Evolutionary conservation across 1,140 invertebrate genomes (phyloP), one percentile per base, ranked within the genome.

Genomic region (Psilanteris sp.): DNA sequence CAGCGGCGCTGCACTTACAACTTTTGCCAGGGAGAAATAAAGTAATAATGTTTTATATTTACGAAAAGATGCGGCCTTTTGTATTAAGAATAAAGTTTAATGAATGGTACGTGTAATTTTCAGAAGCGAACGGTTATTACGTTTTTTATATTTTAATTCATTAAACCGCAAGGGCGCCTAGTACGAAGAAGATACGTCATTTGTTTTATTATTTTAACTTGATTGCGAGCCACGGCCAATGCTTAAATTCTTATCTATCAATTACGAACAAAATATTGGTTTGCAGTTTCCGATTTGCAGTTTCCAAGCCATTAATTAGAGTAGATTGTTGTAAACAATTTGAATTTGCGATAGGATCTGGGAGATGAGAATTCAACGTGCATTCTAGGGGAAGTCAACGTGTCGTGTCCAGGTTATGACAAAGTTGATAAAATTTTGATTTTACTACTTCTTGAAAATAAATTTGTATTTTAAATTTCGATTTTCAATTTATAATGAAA

Each of bases 71-170:
- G 31, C 32, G 18, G 15, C 6, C 39, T 62, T 54, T 54, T 48
- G 36, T 57, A 50, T 57, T 64, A 57, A 73, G 32, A 73, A 64
- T 57, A 50, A 73, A 64, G 14, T 73, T 61, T 64, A 73, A 73
- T 64, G 50, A 73, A 48, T 9, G 32, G 31, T 57, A 20, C 46
- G 26, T 46, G 68, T 64, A 64, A 64, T 64, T 64, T 34, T 55
- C 57, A 64, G 67, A 71, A 2, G 22, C 46, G 8, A 52, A 61
- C 22, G 18, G 34, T 59, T 73, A 57, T 73, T 73, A 44, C 52
- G 59, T 55, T 73, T 55, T 72, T 48, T 57, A 73, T 50, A 73
- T 73, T 64, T 64, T 73, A 73, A 73, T 73, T 73, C 50, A 43
- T 64, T 50, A 52, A 50, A 73, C 59, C 41, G 22, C 59, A 64